phyloP scores from a whole-genome alignment of 2,797 vertebrate species.

The Acanthornis magna region DNA sequence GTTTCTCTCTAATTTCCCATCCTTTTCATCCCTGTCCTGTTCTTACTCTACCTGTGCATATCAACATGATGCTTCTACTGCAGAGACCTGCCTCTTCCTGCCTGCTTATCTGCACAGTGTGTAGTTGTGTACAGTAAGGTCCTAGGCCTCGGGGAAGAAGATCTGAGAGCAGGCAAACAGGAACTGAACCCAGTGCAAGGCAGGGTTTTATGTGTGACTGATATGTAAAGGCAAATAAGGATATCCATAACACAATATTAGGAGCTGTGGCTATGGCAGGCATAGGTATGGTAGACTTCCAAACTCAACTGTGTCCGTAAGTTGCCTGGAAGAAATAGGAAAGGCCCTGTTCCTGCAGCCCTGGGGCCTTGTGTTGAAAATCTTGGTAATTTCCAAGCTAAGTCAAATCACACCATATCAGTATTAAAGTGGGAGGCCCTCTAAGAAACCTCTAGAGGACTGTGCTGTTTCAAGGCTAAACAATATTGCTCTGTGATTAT shows the following conservation, averaged over 20 bases:
- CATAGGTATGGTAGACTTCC: background rate
- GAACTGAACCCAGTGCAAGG: conserved; percentile 8
- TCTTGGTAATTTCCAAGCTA: background rate
- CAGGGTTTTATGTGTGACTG: conserved; percentile 9
- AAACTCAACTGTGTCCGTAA: background rate
- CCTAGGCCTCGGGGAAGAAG: conserved; percentile 35
- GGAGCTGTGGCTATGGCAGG: conserved; percentile 35
- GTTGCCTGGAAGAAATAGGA: background rate
- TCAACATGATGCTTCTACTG: conserved; percentile 39
- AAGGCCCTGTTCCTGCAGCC: conserved; percentile 1
- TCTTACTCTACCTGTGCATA: conserved; percentile 44
- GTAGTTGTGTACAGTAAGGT: conserved; percentile 47
- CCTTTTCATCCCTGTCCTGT: conserved; percentile 61
- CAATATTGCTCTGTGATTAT: conserved; percentile 26
- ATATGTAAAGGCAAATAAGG: background rate
- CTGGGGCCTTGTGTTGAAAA: background rate
- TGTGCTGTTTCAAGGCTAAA: conserved; percentile 54
- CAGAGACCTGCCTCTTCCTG: conserved; percentile 60
- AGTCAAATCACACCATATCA: conserved; percentile 31
- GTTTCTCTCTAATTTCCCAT: conserved; percentile 46
- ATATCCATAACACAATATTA: background rate
- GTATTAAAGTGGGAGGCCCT: conserved; percentile 58
- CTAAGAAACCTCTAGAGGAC: conserved; percentile 31
- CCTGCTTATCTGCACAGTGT: conserved; percentile 37
- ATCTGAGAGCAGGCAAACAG: conserved; percentile 40